Conservation (phyloP, 2,888 invertebrate species). For the Steromphala cineraria region DNA sequence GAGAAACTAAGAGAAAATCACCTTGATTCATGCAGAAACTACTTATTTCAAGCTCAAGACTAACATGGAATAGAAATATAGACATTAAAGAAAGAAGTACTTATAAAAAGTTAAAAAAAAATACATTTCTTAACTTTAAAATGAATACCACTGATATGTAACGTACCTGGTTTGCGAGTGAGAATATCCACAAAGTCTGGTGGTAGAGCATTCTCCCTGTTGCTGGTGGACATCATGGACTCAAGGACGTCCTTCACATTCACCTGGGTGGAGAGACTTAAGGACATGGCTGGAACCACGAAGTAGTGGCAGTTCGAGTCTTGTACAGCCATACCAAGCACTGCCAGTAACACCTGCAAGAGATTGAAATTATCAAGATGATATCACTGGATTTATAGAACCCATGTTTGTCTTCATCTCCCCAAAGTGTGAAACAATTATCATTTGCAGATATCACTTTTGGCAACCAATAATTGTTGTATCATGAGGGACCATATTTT, state of each 20-base stretch:
- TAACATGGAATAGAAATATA: background rate
- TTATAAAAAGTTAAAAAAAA: background rate
- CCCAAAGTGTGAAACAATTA: too few relatives aligned
- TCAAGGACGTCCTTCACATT: constrained; percentile 55
- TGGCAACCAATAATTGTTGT: too few relatives aligned
- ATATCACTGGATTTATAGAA: background rate
- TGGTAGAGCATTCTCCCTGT: constrained; percentile 37
- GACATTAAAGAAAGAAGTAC: background rate
- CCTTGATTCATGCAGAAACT: background rate
- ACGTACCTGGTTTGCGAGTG: constrained; percentile 40
- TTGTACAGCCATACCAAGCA: constrained; percentile 52
- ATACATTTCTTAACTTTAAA: background rate
- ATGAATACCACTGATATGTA: background rate
- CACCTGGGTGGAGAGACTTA: constrained; percentile 43
- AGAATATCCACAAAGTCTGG: constrained; percentile 52
- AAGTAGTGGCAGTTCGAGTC: constrained; percentile 48
- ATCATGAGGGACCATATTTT: too few relatives aligned
- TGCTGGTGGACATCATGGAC: constrained; percentile 40
- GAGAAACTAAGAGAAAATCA: background rate
- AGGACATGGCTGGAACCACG: constrained; percentile 42
- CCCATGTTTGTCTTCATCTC: background rate
- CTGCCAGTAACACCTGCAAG: constrained; percentile 48
- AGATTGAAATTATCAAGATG: background rate
- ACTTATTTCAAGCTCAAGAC: background rate
- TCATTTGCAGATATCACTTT: too few relatives aligned